Percentiles rank a stretch among this genome's conserved stretches.
phyloP scores from a whole-genome alignment of 1,140 invertebrate genomes.

The Idris sp. region DNA sequence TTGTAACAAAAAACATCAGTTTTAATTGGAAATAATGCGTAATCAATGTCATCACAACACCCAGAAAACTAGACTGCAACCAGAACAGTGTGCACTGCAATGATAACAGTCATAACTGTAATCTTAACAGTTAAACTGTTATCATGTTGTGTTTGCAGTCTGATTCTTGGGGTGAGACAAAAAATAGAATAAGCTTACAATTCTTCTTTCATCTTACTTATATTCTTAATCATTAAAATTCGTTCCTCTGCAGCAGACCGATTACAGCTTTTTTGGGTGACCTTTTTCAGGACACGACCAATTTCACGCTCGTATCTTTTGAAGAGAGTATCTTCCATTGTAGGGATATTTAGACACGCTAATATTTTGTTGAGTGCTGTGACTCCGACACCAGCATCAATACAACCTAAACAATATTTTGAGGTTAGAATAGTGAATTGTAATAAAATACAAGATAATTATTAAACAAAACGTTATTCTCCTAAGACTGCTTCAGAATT shows the following conservation, averaged over 20 bases:
- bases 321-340: not conserved
- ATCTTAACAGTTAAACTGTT: no score
- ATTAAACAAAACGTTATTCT: not conserved
- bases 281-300: slow-evolving; percentile 8
- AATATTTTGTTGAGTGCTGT: slow-evolving; percentile 17
- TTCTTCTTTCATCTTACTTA: slow-evolving; percentile 5
- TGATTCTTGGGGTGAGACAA: no score
- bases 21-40: no score
- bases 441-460: no score
- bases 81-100: no score
- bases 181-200: no score
- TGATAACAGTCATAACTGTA: no score
- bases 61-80: no score
- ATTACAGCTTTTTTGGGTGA: slow-evolving; percentile 13
- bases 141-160: no score
- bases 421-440: slow-evolving; percentile 1
- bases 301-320: slow-evolving; percentile 13
- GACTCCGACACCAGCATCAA: slow-evolving; percentile 15
- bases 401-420: slow-evolving; percentile 14
- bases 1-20: no score
- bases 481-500: slow-evolving; percentile 17
- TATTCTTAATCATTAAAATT: slow-evolving; percentile 2
- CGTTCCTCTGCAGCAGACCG: slow-evolving; percentile 15
- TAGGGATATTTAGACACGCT: slow-evolving; percentile 10
- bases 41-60: no score